phyloP scores from a whole-genome alignment of 2,113 vertebrate genomes.

The Dinomys branickii region DNA sequence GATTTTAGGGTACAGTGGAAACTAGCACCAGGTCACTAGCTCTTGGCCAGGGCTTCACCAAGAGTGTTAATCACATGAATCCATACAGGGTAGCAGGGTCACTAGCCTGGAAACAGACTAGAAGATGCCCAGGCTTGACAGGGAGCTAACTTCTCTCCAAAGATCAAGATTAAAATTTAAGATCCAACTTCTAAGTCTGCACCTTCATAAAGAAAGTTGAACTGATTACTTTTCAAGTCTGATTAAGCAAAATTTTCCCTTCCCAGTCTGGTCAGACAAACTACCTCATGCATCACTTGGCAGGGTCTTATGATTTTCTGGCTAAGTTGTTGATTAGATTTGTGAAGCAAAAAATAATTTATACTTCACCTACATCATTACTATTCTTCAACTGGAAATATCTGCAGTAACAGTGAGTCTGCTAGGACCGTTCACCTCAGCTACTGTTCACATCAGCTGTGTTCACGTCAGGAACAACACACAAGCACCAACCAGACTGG shows the following conservation, averaged over 20 bases:
- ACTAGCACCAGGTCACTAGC: neutral
- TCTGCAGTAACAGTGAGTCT: neutral
- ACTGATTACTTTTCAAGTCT: neutral
- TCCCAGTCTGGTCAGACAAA: neutral
- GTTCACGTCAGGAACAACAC: neutral
- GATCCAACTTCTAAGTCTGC: neutral
- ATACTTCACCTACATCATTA: neutral
- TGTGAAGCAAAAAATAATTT: slow-evolving; percentile 17
- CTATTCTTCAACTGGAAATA: neutral
- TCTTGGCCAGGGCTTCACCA: neutral
- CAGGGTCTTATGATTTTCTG: neutral
- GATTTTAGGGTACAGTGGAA: neutral
- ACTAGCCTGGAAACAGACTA: neutral
- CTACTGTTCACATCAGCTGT: too few species aligned
- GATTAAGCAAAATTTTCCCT: neutral
- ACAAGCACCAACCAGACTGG: neutral
- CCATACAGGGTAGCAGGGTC: neutral
- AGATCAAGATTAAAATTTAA: neutral
- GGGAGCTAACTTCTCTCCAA: neutral
- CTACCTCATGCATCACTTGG: neutral
- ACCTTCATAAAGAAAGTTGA: neutral
- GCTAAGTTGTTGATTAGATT: neutral
- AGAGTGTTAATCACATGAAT: neutral
- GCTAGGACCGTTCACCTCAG: neutral
- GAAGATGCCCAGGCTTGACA: neutral